These are phyloP conservation scores for Papilio demoleus DNA, from an alignment of 2,888 invertebrate species.

Conservation along the genomic window DNA sequence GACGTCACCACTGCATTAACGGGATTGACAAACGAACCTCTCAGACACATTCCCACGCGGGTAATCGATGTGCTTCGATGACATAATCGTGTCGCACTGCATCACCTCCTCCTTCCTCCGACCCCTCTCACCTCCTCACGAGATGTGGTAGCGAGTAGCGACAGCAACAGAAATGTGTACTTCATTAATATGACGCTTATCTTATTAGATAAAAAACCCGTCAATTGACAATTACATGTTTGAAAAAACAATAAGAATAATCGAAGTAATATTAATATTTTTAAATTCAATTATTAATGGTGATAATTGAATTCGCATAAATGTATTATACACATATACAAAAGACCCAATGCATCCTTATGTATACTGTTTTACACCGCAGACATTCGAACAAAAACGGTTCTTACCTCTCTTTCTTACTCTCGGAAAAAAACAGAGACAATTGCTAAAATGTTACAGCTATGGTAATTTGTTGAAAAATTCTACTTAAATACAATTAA, in stretches of 20 bases:
- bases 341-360: not conserved
- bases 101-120: conserved; percentile 23
- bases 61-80: conserved; percentile 63
- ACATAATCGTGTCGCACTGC: conserved; percentile 65
- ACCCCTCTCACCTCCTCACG: conserved; percentile 1
- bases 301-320: not conserved
- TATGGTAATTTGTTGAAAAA: too few relatives aligned
- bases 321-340: not conserved
- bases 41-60: conserved; percentile 61
- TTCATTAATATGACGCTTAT: conserved; percentile 6
- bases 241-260: not conserved
- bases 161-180: conserved; percentile 5
- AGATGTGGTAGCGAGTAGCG: conserved; percentile 42
- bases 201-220: not conserved
- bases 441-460: too few relatives aligned
- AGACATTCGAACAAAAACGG: not conserved
- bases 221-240: not conserved
- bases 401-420: not conserved
- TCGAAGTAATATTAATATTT: not conserved
- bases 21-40: conserved; percentile 50
- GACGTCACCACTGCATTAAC: conserved; percentile 43
- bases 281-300: not conserved
- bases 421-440: not conserved
- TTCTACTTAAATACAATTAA: not conserved
- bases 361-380: not conserved